Evolutionary conservation across 2,888 invertebrate genomes (phyloP).

Genomic region (Ophioninae sp.): DNA sequence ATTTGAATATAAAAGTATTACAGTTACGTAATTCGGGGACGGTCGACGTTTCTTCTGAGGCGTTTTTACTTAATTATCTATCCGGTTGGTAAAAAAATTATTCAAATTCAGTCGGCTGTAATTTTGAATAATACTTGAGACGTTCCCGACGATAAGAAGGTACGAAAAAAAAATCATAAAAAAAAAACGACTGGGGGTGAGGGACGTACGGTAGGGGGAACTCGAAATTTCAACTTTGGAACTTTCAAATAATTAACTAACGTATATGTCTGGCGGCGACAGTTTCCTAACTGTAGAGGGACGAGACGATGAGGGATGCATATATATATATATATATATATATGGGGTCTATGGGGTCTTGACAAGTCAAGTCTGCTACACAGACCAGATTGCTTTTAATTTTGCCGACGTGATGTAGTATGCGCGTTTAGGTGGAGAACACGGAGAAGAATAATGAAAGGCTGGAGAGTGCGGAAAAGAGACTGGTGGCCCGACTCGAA

Average conservation of each 20-base stretch:
- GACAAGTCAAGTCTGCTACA: slow-evolving; percentile 20
- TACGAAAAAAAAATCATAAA: not conserved
- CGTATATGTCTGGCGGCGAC: slow-evolving; percentile 46
- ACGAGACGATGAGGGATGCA: slow-evolving; percentile 25
- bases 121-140: slow-evolving; percentile 12
- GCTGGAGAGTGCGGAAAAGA: slow-evolving; percentile 19
- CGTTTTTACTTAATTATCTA: not conserved
- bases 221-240: slow-evolving; percentile 42
- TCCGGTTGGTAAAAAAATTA: not conserved
- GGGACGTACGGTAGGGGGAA: slow-evolving; percentile 7
- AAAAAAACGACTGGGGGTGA: not conserved
- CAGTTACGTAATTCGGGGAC: too few species aligned
- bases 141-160: not conserved
- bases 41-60: too few species aligned
- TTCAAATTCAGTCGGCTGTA: not conserved
- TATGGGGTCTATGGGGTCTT: slow-evolving; percentile 3
- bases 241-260: slow-evolving; percentile 52
- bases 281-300: slow-evolving; percentile 40
- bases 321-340: slow-evolving; percentile 26
- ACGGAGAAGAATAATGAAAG: slow-evolving; percentile 25
- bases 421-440: slow-evolving; percentile 32
- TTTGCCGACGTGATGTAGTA: slow-evolving; percentile 35
- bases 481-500: slow-evolving; percentile 57
- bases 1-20: too few species aligned
- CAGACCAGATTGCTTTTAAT: slow-evolving; percentile 43